Percentiles rank a stretch among this genome's conserved stretches.
Evolutionary conservation across 2,797 vertebrate species (phyloP).

Genomic region (Microhierax caerulescens): DNA sequence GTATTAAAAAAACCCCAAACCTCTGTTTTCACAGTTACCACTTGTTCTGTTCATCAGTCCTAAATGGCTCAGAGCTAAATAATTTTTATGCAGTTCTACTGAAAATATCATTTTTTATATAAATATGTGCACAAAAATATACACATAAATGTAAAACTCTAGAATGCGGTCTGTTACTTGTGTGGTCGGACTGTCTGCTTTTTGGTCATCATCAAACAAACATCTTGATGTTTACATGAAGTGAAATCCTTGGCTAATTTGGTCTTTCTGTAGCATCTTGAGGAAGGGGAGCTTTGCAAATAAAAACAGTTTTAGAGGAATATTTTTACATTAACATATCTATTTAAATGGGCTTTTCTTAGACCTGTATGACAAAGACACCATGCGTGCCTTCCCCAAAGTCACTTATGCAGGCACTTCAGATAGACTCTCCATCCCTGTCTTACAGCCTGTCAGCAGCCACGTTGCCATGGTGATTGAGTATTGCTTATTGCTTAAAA

Average conservation of each 20-base stretch:
- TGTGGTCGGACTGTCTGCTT: background rate
- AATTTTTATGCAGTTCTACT: background rate
- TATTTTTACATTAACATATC: background rate
- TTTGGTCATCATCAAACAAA: background rate
- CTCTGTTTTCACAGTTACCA: background rate
- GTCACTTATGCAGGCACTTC: background rate
- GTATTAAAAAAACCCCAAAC: too few species aligned
- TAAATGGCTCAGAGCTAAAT: background rate
- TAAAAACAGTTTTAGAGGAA: background rate
- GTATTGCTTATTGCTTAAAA: background rate
- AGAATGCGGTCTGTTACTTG: background rate
- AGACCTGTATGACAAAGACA: background rate
- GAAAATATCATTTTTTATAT: background rate
- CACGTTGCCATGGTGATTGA: background rate
- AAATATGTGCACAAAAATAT: background rate
- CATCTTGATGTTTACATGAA: background rate
- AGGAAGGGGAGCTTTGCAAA: background rate
- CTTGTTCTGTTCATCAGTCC: background rate
- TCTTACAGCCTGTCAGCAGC: background rate
- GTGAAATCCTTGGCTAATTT: background rate
- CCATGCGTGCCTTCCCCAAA: background rate
- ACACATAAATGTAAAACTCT: background rate
- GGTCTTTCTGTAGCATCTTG: background rate
- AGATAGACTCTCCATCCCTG: background rate
- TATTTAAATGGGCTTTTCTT: background rate